Conservation (phyloP, 2,113 vertebrate genomes). For the Pangasianodon hypophthalmus region DNA sequence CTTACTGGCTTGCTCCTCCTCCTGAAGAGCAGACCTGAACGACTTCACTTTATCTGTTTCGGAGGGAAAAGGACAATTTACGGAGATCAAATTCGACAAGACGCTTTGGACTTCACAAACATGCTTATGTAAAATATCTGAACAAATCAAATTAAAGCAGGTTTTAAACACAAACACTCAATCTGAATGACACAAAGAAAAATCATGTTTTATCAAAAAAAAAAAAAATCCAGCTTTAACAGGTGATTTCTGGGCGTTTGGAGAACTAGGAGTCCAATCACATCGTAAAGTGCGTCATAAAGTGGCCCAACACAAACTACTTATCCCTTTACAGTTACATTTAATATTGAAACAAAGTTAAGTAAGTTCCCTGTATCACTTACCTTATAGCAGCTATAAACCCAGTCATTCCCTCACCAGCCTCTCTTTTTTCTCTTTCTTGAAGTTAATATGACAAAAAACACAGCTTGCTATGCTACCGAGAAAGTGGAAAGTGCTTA, state of each 20-base stretch:
- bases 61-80: slow-evolving; percentile 27
- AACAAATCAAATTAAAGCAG: background rate
- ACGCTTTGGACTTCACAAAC: background rate
- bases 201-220: too few relatives aligned
- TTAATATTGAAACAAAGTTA: background rate
- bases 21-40: slow-evolving; percentile 91
- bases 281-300: background rate
- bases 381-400: background rate
- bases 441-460: background rate
- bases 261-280: background rate
- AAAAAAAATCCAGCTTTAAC: too few relatives aligned
- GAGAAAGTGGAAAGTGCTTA: background rate
- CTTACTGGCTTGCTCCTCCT: slow-evolving; percentile 97
- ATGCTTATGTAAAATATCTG: background rate
- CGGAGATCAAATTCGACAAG: background rate
- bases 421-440: background rate
- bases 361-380: background rate
- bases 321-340: too few relatives aligned
- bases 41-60: slow-evolving; percentile 94
- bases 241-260: background rate
- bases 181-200: too few relatives aligned
- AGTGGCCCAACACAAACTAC: background rate
- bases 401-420: background rate
- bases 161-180: too few relatives aligned
- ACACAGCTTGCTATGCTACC: too few relatives aligned